Conservation (phyloP, 1,140 invertebrate species). For the Drosophila sp. region DNA sequence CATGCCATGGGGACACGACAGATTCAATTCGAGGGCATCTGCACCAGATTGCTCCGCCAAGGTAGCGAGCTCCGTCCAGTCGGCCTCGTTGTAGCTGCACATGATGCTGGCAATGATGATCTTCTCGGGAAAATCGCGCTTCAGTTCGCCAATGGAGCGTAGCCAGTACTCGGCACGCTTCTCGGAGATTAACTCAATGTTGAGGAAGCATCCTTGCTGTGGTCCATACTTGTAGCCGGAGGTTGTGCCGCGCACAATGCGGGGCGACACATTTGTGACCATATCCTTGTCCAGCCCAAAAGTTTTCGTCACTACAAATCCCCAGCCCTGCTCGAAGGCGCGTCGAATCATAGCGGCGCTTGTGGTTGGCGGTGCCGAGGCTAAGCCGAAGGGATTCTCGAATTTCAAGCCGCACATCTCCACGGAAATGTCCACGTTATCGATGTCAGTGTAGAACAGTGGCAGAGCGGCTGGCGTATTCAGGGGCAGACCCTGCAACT, state of each 20-base stretch:
- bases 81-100: conserved; percentile 94
- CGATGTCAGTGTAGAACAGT: conserved; percentile 96
- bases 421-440: conserved; percentile 94
- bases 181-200: conserved; percentile 99
- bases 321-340: conserved; percentile 98
- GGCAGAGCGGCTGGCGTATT: conserved; percentile 91
- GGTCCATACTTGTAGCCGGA: conserved; percentile 96
- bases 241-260: conserved; percentile 97
- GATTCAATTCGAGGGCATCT: conserved; percentile 97
- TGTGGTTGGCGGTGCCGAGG: conserved; percentile 98
- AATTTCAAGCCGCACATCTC: conserved; percentile 96
- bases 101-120: conserved; percentile 98
- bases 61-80: conserved; percentile 94
- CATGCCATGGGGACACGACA: conserved; percentile 99
- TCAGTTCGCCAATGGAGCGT: conserved; percentile 94
- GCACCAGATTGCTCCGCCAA: conserved; percentile 94
- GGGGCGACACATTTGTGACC: conserved; percentile 98
- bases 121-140: conserved; percentile 95
- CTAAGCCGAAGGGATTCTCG: conserved; percentile 98
- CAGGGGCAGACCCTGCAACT: conserved; percentile 89
- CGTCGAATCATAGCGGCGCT: conserved; percentile 97
- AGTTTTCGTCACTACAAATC: conserved; percentile 98
- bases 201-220: conserved; percentile 96
- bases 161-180: conserved; percentile 98
- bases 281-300: conserved; percentile 97